These are phyloP conservation scores for Carpatolechia fugitivella DNA, from an alignment of 2,888 invertebrate genomes.

Conservation along the genomic window DNA sequence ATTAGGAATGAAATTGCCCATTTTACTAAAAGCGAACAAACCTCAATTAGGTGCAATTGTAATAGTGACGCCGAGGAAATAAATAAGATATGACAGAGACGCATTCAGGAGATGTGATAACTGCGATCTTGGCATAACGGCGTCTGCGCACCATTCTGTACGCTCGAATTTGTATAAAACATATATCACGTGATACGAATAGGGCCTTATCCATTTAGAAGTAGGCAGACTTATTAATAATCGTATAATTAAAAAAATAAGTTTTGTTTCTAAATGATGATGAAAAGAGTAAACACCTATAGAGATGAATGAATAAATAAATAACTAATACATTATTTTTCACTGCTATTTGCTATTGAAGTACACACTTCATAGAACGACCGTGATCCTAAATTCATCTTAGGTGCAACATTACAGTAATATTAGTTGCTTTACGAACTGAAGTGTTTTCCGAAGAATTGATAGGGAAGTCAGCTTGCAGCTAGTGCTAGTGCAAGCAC, in stretches of 20 bases:
- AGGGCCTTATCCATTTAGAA: too few relatives aligned
- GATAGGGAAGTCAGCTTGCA: slow-evolving; percentile 5
- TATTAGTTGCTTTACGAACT: not conserved
- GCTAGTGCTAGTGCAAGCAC: slow-evolving; percentile 14
- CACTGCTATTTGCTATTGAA: not conserved
- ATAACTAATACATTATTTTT: too few relatives aligned
- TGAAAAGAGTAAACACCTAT: too few relatives aligned
- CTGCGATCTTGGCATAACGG: not conserved
- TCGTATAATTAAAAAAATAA: too few relatives aligned
- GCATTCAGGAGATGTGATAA: not conserved
- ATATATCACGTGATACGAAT: too few relatives aligned
- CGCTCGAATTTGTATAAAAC: not conserved
- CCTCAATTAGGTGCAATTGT: slow-evolving; percentile 72
- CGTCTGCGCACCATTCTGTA: not conserved
- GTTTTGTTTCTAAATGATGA: too few relatives aligned
- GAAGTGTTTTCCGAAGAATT: slow-evolving; percentile 1
- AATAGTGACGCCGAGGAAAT: slow-evolving; percentile 70
- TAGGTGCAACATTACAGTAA: not conserved
- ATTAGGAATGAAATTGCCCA: slow-evolving; percentile 67
- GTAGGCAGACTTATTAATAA: too few relatives aligned
- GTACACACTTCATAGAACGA: not conserved
- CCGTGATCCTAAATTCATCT: not conserved
- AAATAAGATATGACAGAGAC: slow-evolving; percentile 42
- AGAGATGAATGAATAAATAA: too few relatives aligned
- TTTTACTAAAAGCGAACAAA: slow-evolving; percentile 75